These are phyloP conservation scores for Trypoxylus dichotomus DNA, from an alignment of 1,140 invertebrate species.

Conservation along the genomic window DNA sequence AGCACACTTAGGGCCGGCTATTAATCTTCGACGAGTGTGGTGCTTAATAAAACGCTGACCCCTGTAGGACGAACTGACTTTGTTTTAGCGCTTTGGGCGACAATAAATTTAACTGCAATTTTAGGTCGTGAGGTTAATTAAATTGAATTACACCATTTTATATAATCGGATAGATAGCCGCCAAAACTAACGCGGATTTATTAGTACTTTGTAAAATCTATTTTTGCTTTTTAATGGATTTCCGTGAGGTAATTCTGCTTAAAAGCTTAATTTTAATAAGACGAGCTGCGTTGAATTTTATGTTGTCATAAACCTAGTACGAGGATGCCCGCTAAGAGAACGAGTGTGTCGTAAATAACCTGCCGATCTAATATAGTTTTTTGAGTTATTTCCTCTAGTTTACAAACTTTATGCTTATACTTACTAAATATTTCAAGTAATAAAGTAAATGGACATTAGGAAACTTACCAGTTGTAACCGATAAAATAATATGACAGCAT, in stretches of 20 bases:
- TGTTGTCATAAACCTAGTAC: not conserved
- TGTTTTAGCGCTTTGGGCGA: not conserved
- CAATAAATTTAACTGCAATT: not conserved
- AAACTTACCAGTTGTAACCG: no score
- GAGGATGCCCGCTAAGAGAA: not conserved
- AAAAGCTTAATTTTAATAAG: not conserved
- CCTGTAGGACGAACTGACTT: constrained; percentile 1
- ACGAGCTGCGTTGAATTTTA: not conserved
- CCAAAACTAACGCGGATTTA: not conserved
- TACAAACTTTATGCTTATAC: no score
- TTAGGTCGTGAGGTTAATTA: not conserved
- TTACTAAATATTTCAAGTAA: no score
- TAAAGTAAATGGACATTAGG: no score
- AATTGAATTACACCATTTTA: not conserved
- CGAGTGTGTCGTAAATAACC: not conserved
- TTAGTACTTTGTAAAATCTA: not conserved
- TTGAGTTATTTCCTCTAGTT: no score
- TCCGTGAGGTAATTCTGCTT: not conserved
- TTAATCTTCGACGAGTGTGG: not conserved
- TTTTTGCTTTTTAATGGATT: not conserved
- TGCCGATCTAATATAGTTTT: not conserved
- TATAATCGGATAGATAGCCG: not conserved
- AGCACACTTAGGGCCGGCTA: not conserved
- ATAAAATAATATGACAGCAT: no score
- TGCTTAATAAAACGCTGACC: constrained; percentile 2